phyloP scores from a whole-genome alignment of 2,797 vertebrate genomes.

The Ataeniobius toweri region DNA sequence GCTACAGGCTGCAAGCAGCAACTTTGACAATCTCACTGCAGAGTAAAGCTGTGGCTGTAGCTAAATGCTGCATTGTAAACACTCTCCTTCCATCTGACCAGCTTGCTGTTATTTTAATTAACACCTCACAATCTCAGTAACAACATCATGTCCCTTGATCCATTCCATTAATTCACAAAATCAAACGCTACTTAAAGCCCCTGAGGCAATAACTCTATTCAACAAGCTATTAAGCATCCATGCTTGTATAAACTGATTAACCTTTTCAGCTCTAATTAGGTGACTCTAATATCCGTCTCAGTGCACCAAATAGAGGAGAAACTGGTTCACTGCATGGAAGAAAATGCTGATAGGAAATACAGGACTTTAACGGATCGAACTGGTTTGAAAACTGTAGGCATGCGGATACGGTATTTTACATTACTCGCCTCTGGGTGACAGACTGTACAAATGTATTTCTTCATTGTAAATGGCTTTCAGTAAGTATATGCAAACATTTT shows the following conservation, averaged over 20 bases:
- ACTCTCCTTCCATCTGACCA: slow-evolving; percentile 9
- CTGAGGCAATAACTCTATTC: slow-evolving; percentile 17
- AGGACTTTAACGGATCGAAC: not conserved
- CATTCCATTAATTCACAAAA: slow-evolving; percentile 26
- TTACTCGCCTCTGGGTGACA: too few relatives aligned
- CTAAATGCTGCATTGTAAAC: slow-evolving; percentile 14
- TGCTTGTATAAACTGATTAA: slow-evolving; percentile 45
- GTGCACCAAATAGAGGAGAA: not conserved
- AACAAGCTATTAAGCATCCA: slow-evolving; percentile 15
- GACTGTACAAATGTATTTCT: not conserved
- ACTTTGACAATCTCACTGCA: slow-evolving; percentile 1
- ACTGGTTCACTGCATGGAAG: not conserved
- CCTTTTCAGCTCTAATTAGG: slow-evolving; percentile 41
- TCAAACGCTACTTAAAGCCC: slow-evolving; percentile 31
- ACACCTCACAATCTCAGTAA: slow-evolving; percentile 18
- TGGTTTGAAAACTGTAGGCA: not conserved
- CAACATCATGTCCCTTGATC: slow-evolving; percentile 26
- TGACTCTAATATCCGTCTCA: slow-evolving; percentile 4
- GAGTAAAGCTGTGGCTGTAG: slow-evolving; percentile 6
- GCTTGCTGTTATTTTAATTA: slow-evolving; percentile 27
- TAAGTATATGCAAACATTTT: not conserved
- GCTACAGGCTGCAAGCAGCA: slow-evolving; percentile 13
- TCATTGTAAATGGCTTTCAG: not conserved
- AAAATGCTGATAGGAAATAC: not conserved
- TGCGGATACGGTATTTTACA: not conserved